Base-by-base conservation (phyloP, 1,140 invertebrate genomes). In the Plutomurus gul region DNA sequence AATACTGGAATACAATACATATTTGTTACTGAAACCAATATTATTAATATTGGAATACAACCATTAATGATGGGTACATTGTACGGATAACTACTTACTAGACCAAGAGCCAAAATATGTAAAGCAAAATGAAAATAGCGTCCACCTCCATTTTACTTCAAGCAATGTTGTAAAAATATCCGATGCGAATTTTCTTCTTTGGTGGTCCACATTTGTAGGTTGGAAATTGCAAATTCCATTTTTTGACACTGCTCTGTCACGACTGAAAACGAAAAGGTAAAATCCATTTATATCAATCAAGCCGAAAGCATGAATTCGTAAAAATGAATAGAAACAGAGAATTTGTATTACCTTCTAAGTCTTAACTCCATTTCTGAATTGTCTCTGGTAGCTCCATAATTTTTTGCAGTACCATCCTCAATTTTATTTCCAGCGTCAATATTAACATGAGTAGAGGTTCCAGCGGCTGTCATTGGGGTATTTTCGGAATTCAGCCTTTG, bases 91-190 rank as follows among this genome's bases (percentile, higher is more conserved):
- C 13, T 13, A 33, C 80, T 75, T 76, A 81, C 80, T 4, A 20
- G 60, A 13, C 76, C 76, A 81, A 27, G 76, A 78, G 18, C 71
- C 73, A 49, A 81, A 70, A 43, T 81, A 81, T 0, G 37, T 33
- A 20, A 71, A 46, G 36, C 71, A 75, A 39, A 81, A 81, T 49
- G 76, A 22, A 43, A 78, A 72, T 40, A 81, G 20, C 3, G 73
- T 76, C 76, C 76, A 81, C 49, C 80, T 40, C 80, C 76, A 81
- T 39, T 51, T 27, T 0, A 75, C 25, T 75, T 81, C 79, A 25
- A 77, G 18, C 37, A 81, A 65, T 13, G 79, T 76, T 16, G 79
- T 80, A 74, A 80, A 80, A 10, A 51, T 39, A 73, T 80, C 79
- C 7, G 37, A 43, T 20, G 60, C 30, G 18, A 65, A 76, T 33